Conservation (phyloP, 2,797 vertebrate genomes). For the Chiloscyllium punctatum region DNA sequence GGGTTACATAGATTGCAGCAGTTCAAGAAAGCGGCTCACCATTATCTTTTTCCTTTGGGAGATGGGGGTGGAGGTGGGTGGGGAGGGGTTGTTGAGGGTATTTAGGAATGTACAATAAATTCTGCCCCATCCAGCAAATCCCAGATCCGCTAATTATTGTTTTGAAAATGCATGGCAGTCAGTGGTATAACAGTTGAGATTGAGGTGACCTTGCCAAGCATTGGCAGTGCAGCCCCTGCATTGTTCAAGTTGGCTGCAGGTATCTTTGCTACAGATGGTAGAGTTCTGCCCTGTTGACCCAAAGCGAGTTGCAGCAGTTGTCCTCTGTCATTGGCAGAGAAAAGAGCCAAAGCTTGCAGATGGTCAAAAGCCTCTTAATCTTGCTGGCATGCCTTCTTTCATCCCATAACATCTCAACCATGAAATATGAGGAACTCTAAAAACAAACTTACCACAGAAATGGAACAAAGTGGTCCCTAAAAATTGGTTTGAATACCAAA, state of each 20-base stretch:
- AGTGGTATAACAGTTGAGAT: not conserved
- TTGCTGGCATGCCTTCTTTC: not conserved
- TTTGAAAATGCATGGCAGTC: not conserved
- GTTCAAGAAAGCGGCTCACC: not conserved
- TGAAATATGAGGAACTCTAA: not conserved
- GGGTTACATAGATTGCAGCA: not conserved
- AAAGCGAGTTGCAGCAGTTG: not conserved
- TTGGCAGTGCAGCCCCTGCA: not conserved
- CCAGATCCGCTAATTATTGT: too few species aligned
- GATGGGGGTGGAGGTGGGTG: too few species aligned
- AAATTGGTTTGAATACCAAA: not conserved
- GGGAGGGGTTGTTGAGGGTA: too few species aligned
- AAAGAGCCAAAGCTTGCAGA: not conserved
- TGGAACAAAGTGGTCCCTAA: not conserved
- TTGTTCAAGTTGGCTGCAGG: not conserved
- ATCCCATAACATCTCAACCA: not conserved
- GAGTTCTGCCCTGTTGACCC: constrained; percentile 17
- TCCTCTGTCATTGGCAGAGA: not conserved
- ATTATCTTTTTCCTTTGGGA: not conserved
- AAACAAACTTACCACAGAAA: not conserved
- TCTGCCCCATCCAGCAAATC: too few species aligned
- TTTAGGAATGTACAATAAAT: too few species aligned
- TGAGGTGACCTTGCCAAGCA: constrained; percentile 24
- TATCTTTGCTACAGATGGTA: not conserved
- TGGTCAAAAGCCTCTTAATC: not conserved